Base-by-base conservation (phyloP, 2,797 vertebrate genomes). In the Tolypeutes matacus region DNA sequence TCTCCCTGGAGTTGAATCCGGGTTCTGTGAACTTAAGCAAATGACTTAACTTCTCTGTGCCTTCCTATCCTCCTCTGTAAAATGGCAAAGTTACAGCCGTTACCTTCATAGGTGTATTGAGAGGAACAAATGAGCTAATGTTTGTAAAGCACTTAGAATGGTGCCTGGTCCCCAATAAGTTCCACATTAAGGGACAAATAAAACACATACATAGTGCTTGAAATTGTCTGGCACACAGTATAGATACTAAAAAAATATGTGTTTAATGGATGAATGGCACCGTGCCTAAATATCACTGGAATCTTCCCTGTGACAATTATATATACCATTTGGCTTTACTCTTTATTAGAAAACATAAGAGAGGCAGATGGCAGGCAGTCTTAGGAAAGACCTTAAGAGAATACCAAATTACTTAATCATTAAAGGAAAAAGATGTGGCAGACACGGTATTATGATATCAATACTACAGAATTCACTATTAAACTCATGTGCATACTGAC, bases 341-440 rank as follows among this genome's bases (percentile, higher is more conserved):
- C 34, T 64, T 31, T 29, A 60, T 51, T 49, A 67, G 46, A 58
- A 77, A 80, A 67, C 31, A 56, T 27, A 29, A 62, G 20, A 84
- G 25, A 56, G 75, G 42, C 11, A 34, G 6, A 78, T 34, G 9
- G n/a, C 58, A 65, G 29, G 53, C 13, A 39, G 21, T 73, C 49
- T 65, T 88, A 42, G 18, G 7, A 65, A 78, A 60, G 49, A 83
- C 14, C 29, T 88, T 91, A 84, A 46, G 27, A 77, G 4, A 88
- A 73, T 29, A 51, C 9, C 42, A 15, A 81, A 86, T 39, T 65
- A 46, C 21, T 34, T 72, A 29, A 83, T 53, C 27, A 70, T 80
- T 67, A 49, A 64, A 46, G 14, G 23, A 76, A 69, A 88, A 14
- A 64, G 7, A 17, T 18, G 18, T 14, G 14, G 56, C 9, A 81